A percentile compares a stretch with the other conserved stretches of the same genome.
phyloP scores from a whole-genome alignment of 2,113 vertebrate genomes.

The Argyrosomus japonicus region DNA sequence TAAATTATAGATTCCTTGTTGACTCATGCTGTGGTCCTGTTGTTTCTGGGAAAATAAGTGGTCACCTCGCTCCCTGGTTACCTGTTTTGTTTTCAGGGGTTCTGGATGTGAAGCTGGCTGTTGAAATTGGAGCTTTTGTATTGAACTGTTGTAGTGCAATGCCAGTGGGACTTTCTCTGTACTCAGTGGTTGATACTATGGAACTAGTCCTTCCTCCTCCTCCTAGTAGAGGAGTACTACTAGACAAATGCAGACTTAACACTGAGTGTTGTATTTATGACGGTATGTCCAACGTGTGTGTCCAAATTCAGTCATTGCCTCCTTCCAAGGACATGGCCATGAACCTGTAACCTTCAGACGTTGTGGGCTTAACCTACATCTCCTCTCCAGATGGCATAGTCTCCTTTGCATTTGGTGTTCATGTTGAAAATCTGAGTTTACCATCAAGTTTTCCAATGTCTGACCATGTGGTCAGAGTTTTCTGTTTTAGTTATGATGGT shows the following conservation, averaged over 20 bases:
- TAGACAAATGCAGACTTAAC: not conserved
- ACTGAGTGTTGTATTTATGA: not conserved
- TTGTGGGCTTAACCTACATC: not conserved
- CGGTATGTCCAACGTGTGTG: not conserved
- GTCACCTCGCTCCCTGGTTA: slow-evolving; percentile 7
- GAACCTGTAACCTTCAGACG: not conserved
- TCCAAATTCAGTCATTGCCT: not conserved
- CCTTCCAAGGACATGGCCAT: not conserved
- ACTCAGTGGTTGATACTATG: not conserved
- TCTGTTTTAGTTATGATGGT: too few relatives aligned
- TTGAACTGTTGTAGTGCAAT: not conserved
- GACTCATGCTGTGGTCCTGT: slow-evolving; percentile 44
- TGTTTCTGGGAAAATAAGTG: slow-evolving; percentile 44
- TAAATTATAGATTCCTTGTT: slow-evolving; percentile 66
- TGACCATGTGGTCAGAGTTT: not conserved
- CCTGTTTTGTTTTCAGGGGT: not conserved
- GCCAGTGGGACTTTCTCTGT: not conserved
- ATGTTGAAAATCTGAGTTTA: not conserved
- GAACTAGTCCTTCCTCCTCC: not conserved
- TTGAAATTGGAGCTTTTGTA: not conserved
- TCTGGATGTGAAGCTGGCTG: not conserved
- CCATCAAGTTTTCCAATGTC: not conserved
- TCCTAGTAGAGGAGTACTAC: not conserved
- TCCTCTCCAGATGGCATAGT: not conserved
- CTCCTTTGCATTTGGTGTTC: not conserved